A percentile compares a stretch with the other conserved stretches of the same genome.
Evolutionary conservation across 2,888 invertebrate species (phyloP).

Genomic region (Hetaerina titia): DNA sequence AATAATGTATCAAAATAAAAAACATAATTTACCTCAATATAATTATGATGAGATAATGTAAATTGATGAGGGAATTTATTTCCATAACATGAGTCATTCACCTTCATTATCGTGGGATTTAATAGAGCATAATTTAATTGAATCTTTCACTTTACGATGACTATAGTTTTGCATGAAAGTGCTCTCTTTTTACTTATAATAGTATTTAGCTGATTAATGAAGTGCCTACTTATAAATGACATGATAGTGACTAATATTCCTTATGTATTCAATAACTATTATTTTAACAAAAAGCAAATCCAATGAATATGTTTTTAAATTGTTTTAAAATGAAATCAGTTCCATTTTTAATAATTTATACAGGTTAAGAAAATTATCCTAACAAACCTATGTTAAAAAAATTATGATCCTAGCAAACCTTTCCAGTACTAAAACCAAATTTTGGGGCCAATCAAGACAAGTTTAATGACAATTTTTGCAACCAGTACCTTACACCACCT

Average conservation of each 20-base stretch:
- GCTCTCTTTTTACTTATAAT: background rate
- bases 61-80: background rate
- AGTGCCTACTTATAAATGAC: constrained; percentile 20
- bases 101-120: background rate
- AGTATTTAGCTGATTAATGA: background rate
- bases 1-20: no score
- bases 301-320: background rate
- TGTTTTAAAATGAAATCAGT: background rate
- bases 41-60: background rate
- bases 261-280: background rate
- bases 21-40: background rate
- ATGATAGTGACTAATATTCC: background rate
- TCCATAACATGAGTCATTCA: background rate
- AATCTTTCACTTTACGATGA: background rate
- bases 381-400: background rate
- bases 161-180: background rate
- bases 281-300: background rate
- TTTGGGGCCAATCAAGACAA: constrained; percentile 10
- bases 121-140: background rate
- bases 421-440: background rate
- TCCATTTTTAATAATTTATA: background rate
- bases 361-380: background rate
- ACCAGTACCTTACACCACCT: constrained; percentile 5
- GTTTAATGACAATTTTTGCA: background rate
- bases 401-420: background rate